Base-by-base conservation (phyloP, 2,888 invertebrate genomes). In the Drosophila limbata region DNA sequence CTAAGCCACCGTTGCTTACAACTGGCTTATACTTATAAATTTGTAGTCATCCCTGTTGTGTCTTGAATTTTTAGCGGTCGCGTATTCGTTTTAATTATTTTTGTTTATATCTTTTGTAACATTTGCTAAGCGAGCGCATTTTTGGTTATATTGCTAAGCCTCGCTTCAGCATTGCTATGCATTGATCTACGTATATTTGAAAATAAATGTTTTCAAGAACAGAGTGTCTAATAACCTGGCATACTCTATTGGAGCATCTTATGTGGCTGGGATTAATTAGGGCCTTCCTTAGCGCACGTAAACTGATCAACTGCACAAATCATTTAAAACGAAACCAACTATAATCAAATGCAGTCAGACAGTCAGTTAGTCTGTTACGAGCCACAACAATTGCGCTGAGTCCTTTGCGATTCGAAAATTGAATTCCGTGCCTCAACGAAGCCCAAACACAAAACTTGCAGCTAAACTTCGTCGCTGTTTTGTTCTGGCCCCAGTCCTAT, bases 371-470 rank as follows among this genome's bases (percentile, higher is more conserved):
- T 15, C 48, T 59, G 47, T 17, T 48, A 39, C 40, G 25, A 55
- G 39, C 61, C 57, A 60, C 64, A 68, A 67, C 70, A 73, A 77
- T 79, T 74, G 69, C 59, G 48, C 44, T 10, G 44, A 50, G 60
- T 71, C 75, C 83, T 79, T 79, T 79, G 83, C 69, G 81, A 83
- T 89, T 88, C 79, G 76, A 77, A 85, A 85, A 85, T 85, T 85
- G 85, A 85, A 85, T 85, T 85, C 89, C 69, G 71, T 85, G 85
- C 85, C 77, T 89, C 83, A 87, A 73, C 79, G 83, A 82, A 89
- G 73, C 70, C 84, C 84, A 83, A 83, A 88, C 71, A 88, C 81
- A 77, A 84, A 88, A 83, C 79, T 75, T 56, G 55, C 62, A 52
- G 69, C 72, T 67, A 76, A 82, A 87, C 84, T 81, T 81, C 67